Evolutionary conservation across 2,113 vertebrate genomes (phyloP).

Genomic region (Rhegmatorhina hoffmannsi): DNA sequence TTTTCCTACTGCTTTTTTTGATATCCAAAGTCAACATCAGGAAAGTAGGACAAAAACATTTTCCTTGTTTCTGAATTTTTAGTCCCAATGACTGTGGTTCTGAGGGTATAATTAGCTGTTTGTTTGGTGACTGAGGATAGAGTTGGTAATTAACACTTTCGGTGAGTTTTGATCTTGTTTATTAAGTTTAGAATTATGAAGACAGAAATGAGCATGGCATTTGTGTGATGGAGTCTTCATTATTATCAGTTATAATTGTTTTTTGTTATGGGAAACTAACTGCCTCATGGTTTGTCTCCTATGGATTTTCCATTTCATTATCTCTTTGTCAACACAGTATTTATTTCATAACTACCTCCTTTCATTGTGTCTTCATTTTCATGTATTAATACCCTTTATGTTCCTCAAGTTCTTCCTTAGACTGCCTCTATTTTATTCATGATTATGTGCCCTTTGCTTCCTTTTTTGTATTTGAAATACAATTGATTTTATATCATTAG

Average conservation of each 20-base stretch:
- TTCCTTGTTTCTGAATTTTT: neutral
- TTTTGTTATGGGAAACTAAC: neutral
- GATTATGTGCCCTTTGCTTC: neutral
- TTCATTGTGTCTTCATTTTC: neutral
- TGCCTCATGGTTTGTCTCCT: neutral
- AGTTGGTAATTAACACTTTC: neutral
- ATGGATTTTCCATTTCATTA: neutral
- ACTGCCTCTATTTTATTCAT: neutral
- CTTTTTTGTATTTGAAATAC: neutral
- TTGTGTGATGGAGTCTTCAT: neutral
- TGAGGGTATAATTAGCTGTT: neutral
- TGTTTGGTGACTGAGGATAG: neutral
- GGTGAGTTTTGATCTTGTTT: neutral
- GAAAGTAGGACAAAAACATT: neutral
- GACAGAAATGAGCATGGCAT: neutral
- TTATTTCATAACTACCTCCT: neutral
- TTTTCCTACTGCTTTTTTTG: neutral
- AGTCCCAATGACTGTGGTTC: neutral
- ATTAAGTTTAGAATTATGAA: neutral
- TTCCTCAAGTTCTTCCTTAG: neutral
- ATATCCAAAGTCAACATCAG: slow-evolving; percentile 3
- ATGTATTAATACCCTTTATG: neutral
- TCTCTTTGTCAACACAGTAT: neutral
- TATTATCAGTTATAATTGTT: neutral
- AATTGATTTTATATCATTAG: neutral